Percentiles rank a stretch among this genome's conserved stretches.
Conservation (phyloP, 2,113 vertebrate species). For the Fulmarus glacialis region DNA sequence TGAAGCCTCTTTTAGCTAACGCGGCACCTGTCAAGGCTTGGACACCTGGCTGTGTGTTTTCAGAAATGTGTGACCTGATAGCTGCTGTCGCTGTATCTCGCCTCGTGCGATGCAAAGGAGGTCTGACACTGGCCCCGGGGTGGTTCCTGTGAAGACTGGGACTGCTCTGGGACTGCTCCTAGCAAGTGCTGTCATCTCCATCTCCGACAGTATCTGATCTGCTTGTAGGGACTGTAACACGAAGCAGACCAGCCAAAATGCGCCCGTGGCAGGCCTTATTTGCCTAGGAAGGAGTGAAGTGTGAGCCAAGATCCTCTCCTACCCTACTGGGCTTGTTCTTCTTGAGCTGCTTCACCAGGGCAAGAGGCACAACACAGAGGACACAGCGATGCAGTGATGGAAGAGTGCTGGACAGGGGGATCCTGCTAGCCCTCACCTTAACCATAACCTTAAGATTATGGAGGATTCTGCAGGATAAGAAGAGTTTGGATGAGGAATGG, state of each 20-base stretch:
- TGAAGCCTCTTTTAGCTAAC: neutral
- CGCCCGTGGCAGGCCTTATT: neutral
- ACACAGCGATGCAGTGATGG: rapidly evolving
- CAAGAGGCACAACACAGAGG: neutral
- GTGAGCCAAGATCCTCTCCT: neutral
- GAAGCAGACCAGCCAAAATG: neutral
- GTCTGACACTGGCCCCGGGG: neutral
- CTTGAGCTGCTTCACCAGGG: neutral
- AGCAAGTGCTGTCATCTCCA: neutral
- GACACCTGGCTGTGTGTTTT: neutral
- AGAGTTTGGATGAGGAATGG: neutral
- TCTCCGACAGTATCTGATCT: neutral
- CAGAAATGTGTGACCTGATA: neutral
- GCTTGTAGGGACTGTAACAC: neutral
- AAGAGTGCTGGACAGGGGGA: neutral
- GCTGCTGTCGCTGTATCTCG: neutral
- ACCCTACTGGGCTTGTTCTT: neutral
- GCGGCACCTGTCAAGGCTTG: neutral
- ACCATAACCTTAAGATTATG: neutral
- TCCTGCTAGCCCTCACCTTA: neutral
- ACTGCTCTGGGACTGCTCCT: neutral
- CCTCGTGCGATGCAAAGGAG: neutral
- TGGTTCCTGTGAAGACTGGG: neutral
- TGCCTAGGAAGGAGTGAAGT: neutral
- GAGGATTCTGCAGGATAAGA: neutral